These are phyloP conservation scores for Stegodyphus dumicola DNA, from an alignment of 1,140 invertebrate species.

Conservation along the genomic window DNA sequence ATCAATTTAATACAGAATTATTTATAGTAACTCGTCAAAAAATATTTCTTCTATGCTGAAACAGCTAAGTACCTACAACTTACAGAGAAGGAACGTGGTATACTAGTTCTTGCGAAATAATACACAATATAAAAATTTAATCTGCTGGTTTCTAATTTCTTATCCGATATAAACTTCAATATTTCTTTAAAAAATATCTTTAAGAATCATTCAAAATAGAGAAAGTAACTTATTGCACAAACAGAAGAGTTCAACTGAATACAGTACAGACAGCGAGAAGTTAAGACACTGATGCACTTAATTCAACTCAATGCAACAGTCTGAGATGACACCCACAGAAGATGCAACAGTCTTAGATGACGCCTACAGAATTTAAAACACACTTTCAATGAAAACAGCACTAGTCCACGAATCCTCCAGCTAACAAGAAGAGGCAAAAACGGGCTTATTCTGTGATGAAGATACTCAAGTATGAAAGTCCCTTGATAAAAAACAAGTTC, in stretches of 20 bases:
- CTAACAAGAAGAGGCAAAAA: too few species aligned
- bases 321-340: background rate
- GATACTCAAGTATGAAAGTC: too few species aligned
- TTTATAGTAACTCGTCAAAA: too few species aligned
- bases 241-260: background rate
- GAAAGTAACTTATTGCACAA: conserved; percentile 11
- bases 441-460: too few species aligned
- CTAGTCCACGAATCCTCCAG: background rate
- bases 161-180: background rate
- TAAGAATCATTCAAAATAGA: background rate
- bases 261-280: background rate
- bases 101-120: too few species aligned
- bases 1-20: too few species aligned
- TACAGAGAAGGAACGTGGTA: too few species aligned
- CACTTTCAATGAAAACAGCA: background rate
- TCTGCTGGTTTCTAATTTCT: background rate
- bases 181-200: background rate
- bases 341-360: background rate
- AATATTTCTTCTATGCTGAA: too few species aligned
- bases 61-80: too few species aligned
- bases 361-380: background rate
- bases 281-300: background rate
- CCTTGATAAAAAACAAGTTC: too few species aligned
- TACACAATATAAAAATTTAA: background rate
- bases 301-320: background rate